Evolutionary conservation across 2,888 invertebrate species (phyloP).

Genomic region (Caenorhabditis becei): DNA sequence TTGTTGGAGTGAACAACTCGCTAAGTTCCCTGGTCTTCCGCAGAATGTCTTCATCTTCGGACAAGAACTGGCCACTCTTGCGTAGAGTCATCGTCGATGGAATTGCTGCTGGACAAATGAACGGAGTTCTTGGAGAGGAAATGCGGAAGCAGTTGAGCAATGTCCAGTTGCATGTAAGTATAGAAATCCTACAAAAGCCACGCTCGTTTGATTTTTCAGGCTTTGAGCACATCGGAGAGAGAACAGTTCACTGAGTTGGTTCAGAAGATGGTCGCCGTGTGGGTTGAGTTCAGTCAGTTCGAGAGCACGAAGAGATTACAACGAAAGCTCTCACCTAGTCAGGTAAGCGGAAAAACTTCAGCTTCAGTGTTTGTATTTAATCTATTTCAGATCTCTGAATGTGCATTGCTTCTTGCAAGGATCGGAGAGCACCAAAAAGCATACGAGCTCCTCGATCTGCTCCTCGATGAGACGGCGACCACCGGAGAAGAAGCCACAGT

Average conservation of each 20-base stretch:
- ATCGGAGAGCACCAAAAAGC: constrained; percentile 69
- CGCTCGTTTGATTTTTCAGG: constrained; percentile 56
- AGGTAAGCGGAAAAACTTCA: constrained; percentile 3
- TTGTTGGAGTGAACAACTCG: constrained; percentile 70
- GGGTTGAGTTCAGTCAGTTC: constrained; percentile 73
- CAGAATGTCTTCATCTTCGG: constrained; percentile 46
- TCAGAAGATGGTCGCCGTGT: constrained; percentile 66
- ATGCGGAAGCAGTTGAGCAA: constrained; percentile 67
- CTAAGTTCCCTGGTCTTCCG: constrained; percentile 59
- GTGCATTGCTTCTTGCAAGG: constrained; percentile 64
- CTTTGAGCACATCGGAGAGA: constrained; percentile 58
- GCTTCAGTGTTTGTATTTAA: background rate
- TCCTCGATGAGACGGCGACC: constrained; percentile 59
- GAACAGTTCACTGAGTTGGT: constrained; percentile 68
- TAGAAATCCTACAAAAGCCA: no score
- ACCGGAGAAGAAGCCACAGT: constrained; percentile 69
- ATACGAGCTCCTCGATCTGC: constrained; percentile 65
- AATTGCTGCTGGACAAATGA: constrained; percentile 66
- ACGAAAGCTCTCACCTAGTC: constrained; percentile 64
- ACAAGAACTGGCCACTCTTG: constrained; percentile 64
- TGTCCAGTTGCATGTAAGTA: constrained; percentile 65
- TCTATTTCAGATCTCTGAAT: constrained; percentile 64
- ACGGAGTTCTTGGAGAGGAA: constrained; percentile 22
- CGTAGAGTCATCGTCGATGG: constrained; percentile 70
- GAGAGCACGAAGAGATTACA: constrained; percentile 64